These are phyloP conservation scores for Poecilia velifera DNA, from an alignment of 2,797 vertebrate species.

Conservation along the genomic window DNA sequence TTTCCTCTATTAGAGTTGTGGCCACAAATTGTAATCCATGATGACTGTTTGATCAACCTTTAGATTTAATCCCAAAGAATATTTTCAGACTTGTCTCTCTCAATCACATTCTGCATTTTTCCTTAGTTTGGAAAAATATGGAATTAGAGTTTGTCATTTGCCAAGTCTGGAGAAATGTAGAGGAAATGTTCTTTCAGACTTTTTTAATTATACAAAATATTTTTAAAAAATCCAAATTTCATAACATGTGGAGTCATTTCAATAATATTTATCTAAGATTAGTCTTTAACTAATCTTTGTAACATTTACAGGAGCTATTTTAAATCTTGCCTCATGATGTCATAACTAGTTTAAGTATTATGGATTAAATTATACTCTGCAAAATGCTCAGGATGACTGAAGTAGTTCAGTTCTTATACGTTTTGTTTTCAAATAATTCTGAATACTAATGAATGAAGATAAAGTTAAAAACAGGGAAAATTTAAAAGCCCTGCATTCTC, in stretches of 20 bases:
- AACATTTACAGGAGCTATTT: not conserved
- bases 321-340: not conserved
- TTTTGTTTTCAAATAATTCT: not conserved
- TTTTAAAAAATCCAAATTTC: too few species aligned
- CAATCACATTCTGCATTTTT: not conserved
- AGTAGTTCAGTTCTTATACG: not conserved
- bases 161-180: not conserved
- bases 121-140: not conserved
- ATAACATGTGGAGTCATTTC: too few species aligned
- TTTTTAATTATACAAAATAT: not conserved
- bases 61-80: slow-evolving; percentile 68
- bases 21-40: slow-evolving; percentile 56
- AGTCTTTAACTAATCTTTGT: not conserved
- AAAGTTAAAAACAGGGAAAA: not conserved
- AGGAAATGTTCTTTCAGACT: not conserved
- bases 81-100: not conserved
- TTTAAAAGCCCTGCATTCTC: slow-evolving; percentile 2
- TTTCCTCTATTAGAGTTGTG: slow-evolving; percentile 46
- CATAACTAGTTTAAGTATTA: not conserved
- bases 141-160: not conserved
- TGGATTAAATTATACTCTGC: not conserved
- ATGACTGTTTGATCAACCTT: slow-evolving; percentile 48
- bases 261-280: not conserved
- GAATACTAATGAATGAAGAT: not conserved
- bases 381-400: not conserved